Percentiles rank a stretch among this genome's conserved stretches.
These are phyloP conservation scores for Scaptomyza caliginosa DNA, from an alignment of 2,888 invertebrate genomes.

Conservation along the genomic window DNA sequence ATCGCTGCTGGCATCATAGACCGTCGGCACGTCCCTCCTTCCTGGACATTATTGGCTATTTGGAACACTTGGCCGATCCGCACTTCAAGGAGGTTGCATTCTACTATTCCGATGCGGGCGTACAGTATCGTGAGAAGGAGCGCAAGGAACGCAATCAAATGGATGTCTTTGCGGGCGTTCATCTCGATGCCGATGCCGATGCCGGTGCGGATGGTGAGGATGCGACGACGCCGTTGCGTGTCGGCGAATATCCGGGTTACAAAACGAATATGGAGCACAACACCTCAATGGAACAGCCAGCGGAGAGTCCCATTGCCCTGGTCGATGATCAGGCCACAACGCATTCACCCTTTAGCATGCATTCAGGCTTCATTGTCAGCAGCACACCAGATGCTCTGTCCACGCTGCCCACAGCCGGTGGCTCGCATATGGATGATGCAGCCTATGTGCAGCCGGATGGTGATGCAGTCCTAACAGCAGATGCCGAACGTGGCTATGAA, in stretches of 20 bases:
- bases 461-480: slow-evolving; percentile 37
- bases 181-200: slow-evolving; percentile 71
- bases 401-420: slow-evolving; percentile 77
- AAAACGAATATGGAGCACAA: slow-evolving; percentile 81
- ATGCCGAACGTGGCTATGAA: slow-evolving; percentile 74
- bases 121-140: slow-evolving; percentile 68
- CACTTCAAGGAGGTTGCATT: slow-evolving; percentile 87
- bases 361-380: slow-evolving; percentile 80
- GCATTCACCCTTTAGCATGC: slow-evolving; percentile 83
- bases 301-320: slow-evolving; percentile 79
- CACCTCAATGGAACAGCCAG: slow-evolving; percentile 79
- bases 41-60: slow-evolving; percentile 90
- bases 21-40: slow-evolving; percentile 93
- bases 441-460: slow-evolving; percentile 77
- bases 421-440: slow-evolving; percentile 58
- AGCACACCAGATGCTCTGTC: slow-evolving; percentile 81
- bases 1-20: slow-evolving; percentile 95
- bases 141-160: slow-evolving; percentile 61
- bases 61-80: slow-evolving; percentile 87
- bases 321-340: slow-evolving; percentile 77
- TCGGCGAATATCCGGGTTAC: slow-evolving; percentile 81
- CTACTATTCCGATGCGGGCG: slow-evolving; percentile 86
- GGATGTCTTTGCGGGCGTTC: slow-evolving; percentile 52
- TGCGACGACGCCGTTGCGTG: slow-evolving; percentile 83
- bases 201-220: slow-evolving; percentile 81